These are phyloP conservation scores for Athene noctua DNA, from an alignment of 2,113 vertebrate species.

Conservation along the genomic window DNA sequence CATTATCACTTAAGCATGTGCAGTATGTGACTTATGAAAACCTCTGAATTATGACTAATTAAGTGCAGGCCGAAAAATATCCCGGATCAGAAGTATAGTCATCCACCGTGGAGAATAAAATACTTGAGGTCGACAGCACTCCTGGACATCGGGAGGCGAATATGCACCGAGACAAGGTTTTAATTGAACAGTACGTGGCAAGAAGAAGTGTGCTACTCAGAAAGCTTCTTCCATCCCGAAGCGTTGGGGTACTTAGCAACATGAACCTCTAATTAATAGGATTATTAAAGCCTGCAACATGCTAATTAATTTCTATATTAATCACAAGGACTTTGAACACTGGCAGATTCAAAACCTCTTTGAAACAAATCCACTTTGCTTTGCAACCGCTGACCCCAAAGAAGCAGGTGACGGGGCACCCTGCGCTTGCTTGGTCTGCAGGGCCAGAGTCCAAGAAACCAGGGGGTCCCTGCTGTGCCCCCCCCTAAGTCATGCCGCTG, in stretches of 20 bases:
- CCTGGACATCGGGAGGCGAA: not conserved
- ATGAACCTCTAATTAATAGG: not conserved
- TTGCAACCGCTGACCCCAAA: not conserved
- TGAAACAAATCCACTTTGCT: not conserved
- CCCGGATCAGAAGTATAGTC: not conserved
- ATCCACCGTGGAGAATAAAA: accelerated
- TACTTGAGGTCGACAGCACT: not conserved
- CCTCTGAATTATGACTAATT: slow-evolving; percentile 24
- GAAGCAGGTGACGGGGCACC: accelerated
- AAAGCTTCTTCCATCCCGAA: not conserved
- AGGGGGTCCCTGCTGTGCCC: not conserved
- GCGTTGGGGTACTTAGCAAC: not conserved
- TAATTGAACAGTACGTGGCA: accelerated
- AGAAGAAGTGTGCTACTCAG: accelerated
- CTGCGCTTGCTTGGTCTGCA: accelerated
- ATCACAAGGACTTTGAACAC: not conserved
- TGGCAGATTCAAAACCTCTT: not conserved
- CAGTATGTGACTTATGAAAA: not conserved
- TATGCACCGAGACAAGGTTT: accelerated
- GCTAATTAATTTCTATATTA: not conserved
- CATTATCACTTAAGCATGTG: slow-evolving; percentile 58
- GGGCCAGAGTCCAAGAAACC: accelerated
- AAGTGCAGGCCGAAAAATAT: not conserved
- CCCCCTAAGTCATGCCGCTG: accelerated
- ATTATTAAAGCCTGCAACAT: not conserved